These are phyloP conservation scores for Dendrolimus pini DNA, from an alignment of 2,888 invertebrate species.

Conservation along the genomic window DNA sequence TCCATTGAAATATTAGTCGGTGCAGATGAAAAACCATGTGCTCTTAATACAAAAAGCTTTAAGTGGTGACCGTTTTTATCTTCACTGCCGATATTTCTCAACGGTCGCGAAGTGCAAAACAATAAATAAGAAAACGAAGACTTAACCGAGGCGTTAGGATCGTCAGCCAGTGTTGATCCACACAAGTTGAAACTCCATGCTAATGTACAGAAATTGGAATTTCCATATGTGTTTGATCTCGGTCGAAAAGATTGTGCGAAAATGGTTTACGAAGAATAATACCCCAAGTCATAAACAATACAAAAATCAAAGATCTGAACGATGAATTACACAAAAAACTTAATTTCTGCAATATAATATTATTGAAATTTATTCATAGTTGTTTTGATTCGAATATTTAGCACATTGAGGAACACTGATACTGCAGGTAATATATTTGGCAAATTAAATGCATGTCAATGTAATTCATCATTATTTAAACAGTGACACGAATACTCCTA, in stretches of 20 bases:
- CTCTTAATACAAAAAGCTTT: constrained; percentile 61
- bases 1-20: constrained; percentile 11
- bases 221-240: constrained; percentile 52
- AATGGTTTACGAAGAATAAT: constrained; percentile 29
- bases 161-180: constrained; percentile 56
- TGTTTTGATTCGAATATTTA: too few species aligned
- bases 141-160: constrained; percentile 64
- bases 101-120: constrained; percentile 51
- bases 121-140: constrained; percentile 46
- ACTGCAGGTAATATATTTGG: too few species aligned
- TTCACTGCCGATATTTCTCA: constrained; percentile 40
- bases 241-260: constrained; percentile 37
- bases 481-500: constrained; percentile 7
- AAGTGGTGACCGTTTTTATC: constrained; percentile 57
- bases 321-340: background rate
- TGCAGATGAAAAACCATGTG: constrained; percentile 63
- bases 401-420: too few species aligned
- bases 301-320: background rate
- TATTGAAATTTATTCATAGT: too few species aligned
- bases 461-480: constrained; percentile 14
- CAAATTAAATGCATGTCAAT: background rate
- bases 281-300: background rate
- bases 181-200: constrained; percentile 60
- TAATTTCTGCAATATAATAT: too few species aligned
- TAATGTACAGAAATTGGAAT: constrained; percentile 67